Percentiles rank a stretch among this genome's conserved stretches.
These are phyloP conservation scores for Ictalurus punctatus DNA, from an alignment of 2,113 vertebrate species.

Conservation along the genomic window DNA sequence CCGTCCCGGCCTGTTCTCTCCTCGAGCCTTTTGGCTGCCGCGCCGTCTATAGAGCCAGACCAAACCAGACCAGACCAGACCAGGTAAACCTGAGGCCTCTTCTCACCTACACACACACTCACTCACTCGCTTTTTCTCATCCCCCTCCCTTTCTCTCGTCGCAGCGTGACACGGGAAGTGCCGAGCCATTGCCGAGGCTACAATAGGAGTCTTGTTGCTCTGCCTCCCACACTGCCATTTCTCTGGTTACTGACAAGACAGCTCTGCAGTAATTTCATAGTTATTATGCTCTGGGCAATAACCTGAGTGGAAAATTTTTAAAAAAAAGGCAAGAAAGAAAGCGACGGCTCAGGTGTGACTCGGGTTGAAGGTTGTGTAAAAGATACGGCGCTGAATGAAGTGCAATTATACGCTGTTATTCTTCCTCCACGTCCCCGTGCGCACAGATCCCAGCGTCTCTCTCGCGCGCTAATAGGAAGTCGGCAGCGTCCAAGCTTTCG, in stretches of 20 bases:
- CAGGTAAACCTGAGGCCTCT: slow-evolving; percentile 59
- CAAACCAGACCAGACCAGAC: neutral
- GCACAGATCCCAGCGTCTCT: neutral
- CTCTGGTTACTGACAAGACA: slow-evolving; percentile 60
- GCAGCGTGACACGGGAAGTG: slow-evolving; percentile 47
- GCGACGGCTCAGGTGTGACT: slow-evolving; percentile 41
- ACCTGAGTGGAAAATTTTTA: slow-evolving; percentile 43
- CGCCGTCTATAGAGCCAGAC: slow-evolving; percentile 72
- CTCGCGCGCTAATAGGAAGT: slow-evolving; percentile 7
- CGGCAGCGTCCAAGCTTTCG: slow-evolving; percentile 26
- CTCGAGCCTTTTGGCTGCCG: slow-evolving; percentile 80
- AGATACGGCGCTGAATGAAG: slow-evolving; percentile 44
- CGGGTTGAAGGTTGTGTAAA: slow-evolving; percentile 47
- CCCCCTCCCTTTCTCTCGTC: slow-evolving; percentile 40
- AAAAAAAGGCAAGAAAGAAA: slow-evolving; percentile 33
- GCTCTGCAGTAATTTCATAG: slow-evolving; percentile 56
- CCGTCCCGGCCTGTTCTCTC: slow-evolving; percentile 78
- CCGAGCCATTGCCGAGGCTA: slow-evolving; percentile 49
- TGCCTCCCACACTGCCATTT: slow-evolving; percentile 55
- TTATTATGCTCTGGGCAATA: slow-evolving; percentile 59
- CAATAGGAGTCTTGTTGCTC: slow-evolving; percentile 58
- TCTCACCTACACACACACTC: neutral
- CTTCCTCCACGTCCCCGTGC: neutral
- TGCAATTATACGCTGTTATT: slow-evolving; percentile 35
- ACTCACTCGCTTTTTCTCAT: neutral